These are phyloP conservation scores for Phyllostomus hastatus DNA, from an alignment of 2,113 vertebrate species.

Conservation along the genomic window DNA sequence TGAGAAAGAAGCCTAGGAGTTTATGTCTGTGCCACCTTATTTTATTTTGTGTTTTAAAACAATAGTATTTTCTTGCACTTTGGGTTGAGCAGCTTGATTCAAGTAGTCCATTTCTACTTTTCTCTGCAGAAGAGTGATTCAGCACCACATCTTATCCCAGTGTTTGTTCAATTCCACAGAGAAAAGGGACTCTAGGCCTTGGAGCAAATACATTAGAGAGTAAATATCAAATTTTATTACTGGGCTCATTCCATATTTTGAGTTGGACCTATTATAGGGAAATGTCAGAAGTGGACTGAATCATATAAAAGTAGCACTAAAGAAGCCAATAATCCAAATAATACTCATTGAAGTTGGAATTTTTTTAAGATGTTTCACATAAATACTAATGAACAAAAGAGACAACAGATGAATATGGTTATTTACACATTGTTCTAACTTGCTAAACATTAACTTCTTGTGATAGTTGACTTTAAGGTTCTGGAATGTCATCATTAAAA, in stretches of 20 bases:
- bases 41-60: not conserved
- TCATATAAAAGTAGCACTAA: not conserved
- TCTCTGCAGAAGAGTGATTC: not conserved
- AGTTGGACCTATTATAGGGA: not conserved
- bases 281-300: conserved; percentile 1
- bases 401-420: not conserved
- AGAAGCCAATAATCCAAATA: not conserved
- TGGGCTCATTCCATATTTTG: not conserved
- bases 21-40: not conserved
- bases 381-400: not conserved
- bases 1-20: not conserved
- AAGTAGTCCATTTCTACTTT: not conserved
- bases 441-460: not conserved
- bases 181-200: not conserved
- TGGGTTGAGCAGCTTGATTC: not conserved
- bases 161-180: not conserved
- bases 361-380: conserved; percentile 7
- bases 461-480: not conserved
- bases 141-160: not conserved
- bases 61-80: not conserved
- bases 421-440: not conserved
- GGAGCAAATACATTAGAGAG: not conserved
- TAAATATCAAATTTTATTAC: conserved; percentile 22
- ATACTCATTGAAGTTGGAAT: not conserved
- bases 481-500: not conserved